A percentile compares a stretch with the other conserved stretches of the same genome.
These are phyloP conservation scores for Carollia perspicillata DNA, from an alignment of 2,113 vertebrate species.

Conservation along the genomic window DNA sequence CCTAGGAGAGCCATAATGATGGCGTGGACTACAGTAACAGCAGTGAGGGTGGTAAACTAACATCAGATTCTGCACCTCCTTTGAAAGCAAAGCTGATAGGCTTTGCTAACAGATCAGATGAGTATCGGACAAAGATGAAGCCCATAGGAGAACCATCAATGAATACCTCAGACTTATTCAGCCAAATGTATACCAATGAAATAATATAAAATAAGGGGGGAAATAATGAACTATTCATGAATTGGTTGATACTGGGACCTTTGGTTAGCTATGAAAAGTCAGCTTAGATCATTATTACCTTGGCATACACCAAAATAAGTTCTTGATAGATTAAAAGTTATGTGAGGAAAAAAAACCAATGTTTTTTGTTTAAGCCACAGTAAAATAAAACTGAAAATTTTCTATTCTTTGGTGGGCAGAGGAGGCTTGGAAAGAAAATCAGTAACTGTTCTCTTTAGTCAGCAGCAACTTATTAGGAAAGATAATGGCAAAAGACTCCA, in stretches of 20 bases:
- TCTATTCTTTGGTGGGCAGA: not conserved
- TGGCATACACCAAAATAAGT: not conserved
- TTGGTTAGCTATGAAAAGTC: not conserved
- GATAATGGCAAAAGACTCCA: not conserved
- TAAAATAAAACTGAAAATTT: not conserved
- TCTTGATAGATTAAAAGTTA: not conserved
- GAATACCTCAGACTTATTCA: not conserved
- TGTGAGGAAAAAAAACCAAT: not conserved
- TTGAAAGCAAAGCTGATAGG: not conserved
- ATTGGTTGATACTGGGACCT: not conserved
- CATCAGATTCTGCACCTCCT: not conserved
- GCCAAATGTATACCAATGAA: not conserved
- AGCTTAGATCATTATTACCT: not conserved
- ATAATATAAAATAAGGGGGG: not conserved
- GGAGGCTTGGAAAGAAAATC: not conserved
- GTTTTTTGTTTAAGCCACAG: not conserved
- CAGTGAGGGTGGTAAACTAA: not conserved
- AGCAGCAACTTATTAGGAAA: slow-evolving; percentile 8
- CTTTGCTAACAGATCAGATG: not conserved
- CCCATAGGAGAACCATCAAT: not conserved
- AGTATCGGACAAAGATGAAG: not conserved
- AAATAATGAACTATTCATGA: not conserved
- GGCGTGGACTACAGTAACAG: not conserved
- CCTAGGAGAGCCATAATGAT: not conserved
- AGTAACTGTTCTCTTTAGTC: not conserved